Conservation (phyloP, 2,113 vertebrate genomes). For the Puma concolor region DNA sequence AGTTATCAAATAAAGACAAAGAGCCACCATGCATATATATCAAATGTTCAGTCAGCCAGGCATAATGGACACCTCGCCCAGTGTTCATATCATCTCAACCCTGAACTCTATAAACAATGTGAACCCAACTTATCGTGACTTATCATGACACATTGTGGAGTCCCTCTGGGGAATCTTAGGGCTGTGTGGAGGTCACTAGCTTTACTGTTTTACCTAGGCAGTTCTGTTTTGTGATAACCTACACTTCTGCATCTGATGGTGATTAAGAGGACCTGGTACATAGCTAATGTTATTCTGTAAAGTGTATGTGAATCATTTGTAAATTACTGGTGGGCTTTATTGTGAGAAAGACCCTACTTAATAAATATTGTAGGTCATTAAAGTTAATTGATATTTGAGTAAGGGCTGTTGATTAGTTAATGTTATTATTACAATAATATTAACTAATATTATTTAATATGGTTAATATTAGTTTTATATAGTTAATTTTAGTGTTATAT, state of each 20-base stretch:
- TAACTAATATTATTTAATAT: too few relatives aligned
- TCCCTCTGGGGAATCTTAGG: not conserved
- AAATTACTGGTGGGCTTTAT: not conserved
- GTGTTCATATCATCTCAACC: not conserved
- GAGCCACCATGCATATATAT: not conserved
- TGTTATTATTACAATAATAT: too few relatives aligned
- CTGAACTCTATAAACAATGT: not conserved
- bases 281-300: not conserved
- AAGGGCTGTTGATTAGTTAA: not conserved
- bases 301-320: not conserved
- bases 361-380: constrained; percentile 21
- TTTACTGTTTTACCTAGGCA: not conserved
- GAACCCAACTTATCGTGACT: not conserved
- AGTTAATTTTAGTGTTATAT: too few relatives aligned
- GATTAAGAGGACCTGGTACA: not conserved
- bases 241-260: not conserved
- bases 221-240: not conserved
- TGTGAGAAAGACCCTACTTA: not conserved
- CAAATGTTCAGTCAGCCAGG: not conserved
- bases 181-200: not conserved
- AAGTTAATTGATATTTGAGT: constrained; percentile 13
- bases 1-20: constrained; percentile 21
- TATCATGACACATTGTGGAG: not conserved
- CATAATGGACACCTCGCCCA: not conserved
- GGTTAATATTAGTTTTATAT: too few relatives aligned